Conservation (phyloP, 2,113 vertebrate genomes). For the Gambusia affinis region DNA sequence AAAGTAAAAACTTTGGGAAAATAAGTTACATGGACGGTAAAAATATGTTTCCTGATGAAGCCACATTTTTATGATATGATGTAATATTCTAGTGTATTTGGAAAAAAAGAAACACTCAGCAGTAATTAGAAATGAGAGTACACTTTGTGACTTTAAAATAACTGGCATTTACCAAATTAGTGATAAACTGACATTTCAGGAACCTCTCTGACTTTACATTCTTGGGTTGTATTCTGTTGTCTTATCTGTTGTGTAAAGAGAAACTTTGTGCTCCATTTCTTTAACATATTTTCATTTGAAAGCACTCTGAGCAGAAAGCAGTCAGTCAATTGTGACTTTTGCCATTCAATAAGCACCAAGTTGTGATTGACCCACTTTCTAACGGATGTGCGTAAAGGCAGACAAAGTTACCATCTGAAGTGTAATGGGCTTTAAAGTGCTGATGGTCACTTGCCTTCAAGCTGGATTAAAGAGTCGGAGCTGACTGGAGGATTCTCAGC, state of each 20-base stretch:
- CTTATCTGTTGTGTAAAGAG: background rate
- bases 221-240: too few species aligned
- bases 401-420: constrained; percentile 49
- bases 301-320: constrained; percentile 1
- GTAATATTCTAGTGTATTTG: too few species aligned
- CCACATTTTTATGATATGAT: too few species aligned
- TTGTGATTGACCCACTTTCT: constrained; percentile 32
- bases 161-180: too few species aligned
- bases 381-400: background rate
- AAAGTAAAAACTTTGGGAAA: too few species aligned
- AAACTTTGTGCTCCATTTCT: background rate
- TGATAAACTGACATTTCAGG: too few species aligned
- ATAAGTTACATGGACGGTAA: too few species aligned
- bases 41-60: too few species aligned
- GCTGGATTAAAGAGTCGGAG: constrained; percentile 58
- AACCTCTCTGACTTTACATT: too few species aligned
- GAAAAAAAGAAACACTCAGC: too few species aligned
- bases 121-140: too few species aligned
- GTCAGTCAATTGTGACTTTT: background rate
- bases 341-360: background rate
- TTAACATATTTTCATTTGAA: background rate
- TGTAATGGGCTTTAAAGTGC: constrained; percentile 57
- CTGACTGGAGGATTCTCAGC: constrained; percentile 8
- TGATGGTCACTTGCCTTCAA: constrained; percentile 37
- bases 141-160: too few species aligned